These are phyloP conservation scores for Drosophila paucipuncta DNA, from an alignment of 2,888 invertebrate species.

Conservation along the genomic window DNA sequence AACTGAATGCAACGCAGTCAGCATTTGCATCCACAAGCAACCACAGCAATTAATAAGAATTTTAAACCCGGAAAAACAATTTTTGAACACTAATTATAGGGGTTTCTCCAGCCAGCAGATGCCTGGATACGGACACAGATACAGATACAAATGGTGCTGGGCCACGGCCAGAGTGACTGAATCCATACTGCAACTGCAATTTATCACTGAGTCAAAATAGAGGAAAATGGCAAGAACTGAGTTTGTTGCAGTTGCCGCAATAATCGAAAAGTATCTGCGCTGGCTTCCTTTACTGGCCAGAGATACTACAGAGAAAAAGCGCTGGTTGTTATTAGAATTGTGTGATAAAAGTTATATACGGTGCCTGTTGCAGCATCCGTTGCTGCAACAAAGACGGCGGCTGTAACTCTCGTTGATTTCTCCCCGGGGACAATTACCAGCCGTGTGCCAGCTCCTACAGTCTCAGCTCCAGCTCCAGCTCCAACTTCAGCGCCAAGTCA, in stretches of 20 bases:
- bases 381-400: conserved; percentile 26
- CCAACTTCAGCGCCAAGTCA: conserved; percentile 9
- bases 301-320: conserved; percentile 34
- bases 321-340: conserved; percentile 71
- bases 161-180: conserved; percentile 15
- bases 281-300: conserved; percentile 36
- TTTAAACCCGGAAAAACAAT: conserved; percentile 66
- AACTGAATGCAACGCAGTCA: conserved; percentile 8
- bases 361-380: conserved; percentile 45
- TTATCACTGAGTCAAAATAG: conserved; percentile 50
- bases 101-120: conserved; percentile 39
- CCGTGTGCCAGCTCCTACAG: conserved; percentile 31
- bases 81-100: conserved; percentile 61
- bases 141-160: conserved; percentile 29
- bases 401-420: conserved; percentile 55
- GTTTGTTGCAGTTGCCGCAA: conserved; percentile 14
- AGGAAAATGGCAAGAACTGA: conserved; percentile 27
- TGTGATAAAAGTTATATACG: conserved; percentile 62
- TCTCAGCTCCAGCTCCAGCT: conserved; percentile 6
- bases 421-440: conserved; percentile 63
- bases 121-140: conserved; percentile 28
- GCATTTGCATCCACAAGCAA: conserved; percentile 29
- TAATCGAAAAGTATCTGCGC: conserved; percentile 55
- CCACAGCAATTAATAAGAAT: conserved; percentile 57
- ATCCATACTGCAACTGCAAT: conserved; percentile 50